phyloP scores from a whole-genome alignment of 2,888 invertebrate genomes.

The Cepaea hortensis region DNA sequence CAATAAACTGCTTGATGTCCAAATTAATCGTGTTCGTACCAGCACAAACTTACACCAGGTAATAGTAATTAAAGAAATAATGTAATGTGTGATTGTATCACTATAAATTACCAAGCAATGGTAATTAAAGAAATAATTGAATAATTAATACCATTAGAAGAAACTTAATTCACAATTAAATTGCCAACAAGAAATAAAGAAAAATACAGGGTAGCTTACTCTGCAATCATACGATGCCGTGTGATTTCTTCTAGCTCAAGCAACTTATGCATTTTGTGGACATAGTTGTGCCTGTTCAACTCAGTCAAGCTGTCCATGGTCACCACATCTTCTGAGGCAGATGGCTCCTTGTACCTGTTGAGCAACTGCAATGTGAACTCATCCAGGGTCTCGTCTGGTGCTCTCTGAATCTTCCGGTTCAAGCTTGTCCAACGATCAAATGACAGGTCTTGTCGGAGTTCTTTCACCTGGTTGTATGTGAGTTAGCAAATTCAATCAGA shows the following conservation, averaged over 20 bases:
- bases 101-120: no score
- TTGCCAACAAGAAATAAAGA: neutral
- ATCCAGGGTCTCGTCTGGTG: conserved; percentile 53
- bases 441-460: conserved; percentile 64
- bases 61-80: no score
- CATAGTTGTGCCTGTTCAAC: conserved; percentile 73
- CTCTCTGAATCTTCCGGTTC: conserved; percentile 67
- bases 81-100: no score
- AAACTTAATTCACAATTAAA: neutral
- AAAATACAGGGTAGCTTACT: conserved; percentile 55
- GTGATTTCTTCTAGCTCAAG: conserved; percentile 72
- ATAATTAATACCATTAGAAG: neutral
- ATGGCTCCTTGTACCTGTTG: conserved; percentile 66
- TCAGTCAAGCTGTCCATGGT: conserved; percentile 68
- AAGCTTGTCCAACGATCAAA: conserved; percentile 73
- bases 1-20: no score
- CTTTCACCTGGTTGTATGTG: conserved; percentile 54
- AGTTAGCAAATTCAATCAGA: no score
- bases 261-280: conserved; percentile 73
- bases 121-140: no score
- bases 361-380: conserved; percentile 40
- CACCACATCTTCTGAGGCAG: conserved; percentile 64
- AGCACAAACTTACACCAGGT: no score
- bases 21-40: no score
- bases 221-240: conserved; percentile 69